Base-by-base conservation (phyloP, 2,888 invertebrate species). In the Eilema depressum region DNA sequence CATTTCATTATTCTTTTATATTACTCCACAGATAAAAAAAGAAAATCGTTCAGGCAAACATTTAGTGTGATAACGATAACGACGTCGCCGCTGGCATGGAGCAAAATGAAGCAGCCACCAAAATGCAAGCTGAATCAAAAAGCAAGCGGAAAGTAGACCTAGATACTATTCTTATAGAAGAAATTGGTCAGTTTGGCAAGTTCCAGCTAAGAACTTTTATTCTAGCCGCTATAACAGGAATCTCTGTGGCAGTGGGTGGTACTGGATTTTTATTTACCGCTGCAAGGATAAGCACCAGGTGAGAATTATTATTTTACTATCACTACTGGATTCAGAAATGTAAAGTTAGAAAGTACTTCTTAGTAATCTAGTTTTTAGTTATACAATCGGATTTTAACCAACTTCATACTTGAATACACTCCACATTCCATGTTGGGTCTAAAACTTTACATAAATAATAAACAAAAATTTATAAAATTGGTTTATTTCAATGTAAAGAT, bases 241-340 rank as follows among this genome's bases (percentile, higher is more conserved):
- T 93, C 3, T 89, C 93, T 67, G 81, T 81, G 0, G 87, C 88
- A 0, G 92, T 88, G 62, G 53, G 61, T 83, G 83, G 85, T 3
- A 84, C 85, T 2, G 86, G 93, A 70, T 93, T 88, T 62, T 81
- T 91, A 2, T 93, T 93, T 73, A 92, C 92, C 0, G 87, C 92
- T 0, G 88, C 89, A 1, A 84, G 92, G 60, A 92, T 92, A 4
- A 77, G 71, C 11, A 89, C 91, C 4, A 90, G 93, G 93, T 91
- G 70, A 75, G 79, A 23, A 12, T 28, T 53, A 26, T 25, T n/a
- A 3, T 61, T 14, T 62, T 26, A 66, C 37, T 37, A 5, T 53
- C n/a, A 53, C 41, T 2, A 47, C 4, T 41, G 7, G 1, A 20
- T 7, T 17, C 20, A 17, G 0, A 41, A 14, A 47, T 20, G n/a